Percentiles rank a stretch among this genome's conserved stretches.
phyloP scores from a whole-genome alignment of 1,140 invertebrate species.

The Propsilocerus akamusi region DNA sequence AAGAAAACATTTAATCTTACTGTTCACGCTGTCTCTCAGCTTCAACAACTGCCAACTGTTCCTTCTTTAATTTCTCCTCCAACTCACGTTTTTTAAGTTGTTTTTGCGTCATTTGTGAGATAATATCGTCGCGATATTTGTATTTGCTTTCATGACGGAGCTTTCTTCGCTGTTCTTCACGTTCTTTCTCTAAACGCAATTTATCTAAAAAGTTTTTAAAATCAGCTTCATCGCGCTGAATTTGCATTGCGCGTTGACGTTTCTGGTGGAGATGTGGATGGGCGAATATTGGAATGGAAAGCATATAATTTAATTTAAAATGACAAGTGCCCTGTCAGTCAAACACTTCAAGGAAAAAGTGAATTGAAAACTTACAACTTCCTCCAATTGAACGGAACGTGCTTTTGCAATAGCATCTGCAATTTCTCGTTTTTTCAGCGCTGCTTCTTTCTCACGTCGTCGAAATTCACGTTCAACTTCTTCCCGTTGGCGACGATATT shows the following conservation, averaged over 20 bases:
- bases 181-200: conserved; percentile 27
- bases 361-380: conserved; percentile 7
- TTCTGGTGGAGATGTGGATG: conserved; percentile 10
- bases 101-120: conserved; percentile 15
- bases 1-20: not conserved
- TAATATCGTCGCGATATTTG: conserved; percentile 16
- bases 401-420: conserved; percentile 29
- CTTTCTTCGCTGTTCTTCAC: conserved; percentile 22
- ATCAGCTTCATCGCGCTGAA: conserved; percentile 36
- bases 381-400: conserved; percentile 25
- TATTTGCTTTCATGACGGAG: conserved; percentile 12
- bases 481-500: conserved; percentile 30
- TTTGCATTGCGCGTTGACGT: conserved; percentile 33
- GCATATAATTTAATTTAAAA: not conserved
- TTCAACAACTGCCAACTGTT: conserved; percentile 8
- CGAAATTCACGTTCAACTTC: conserved; percentile 33
- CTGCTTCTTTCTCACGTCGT: conserved; percentile 29
- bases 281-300: no score
- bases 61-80: conserved; percentile 14
- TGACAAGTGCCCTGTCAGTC: not conserved
- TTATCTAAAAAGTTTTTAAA: conserved; percentile 29
- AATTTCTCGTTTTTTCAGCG: conserved; percentile 25
- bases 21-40: not conserved
- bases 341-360: not conserved
- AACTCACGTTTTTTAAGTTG: conserved; percentile 14